phyloP scores from a whole-genome alignment of 2,113 vertebrate species.

The Tetrax tetrax region DNA sequence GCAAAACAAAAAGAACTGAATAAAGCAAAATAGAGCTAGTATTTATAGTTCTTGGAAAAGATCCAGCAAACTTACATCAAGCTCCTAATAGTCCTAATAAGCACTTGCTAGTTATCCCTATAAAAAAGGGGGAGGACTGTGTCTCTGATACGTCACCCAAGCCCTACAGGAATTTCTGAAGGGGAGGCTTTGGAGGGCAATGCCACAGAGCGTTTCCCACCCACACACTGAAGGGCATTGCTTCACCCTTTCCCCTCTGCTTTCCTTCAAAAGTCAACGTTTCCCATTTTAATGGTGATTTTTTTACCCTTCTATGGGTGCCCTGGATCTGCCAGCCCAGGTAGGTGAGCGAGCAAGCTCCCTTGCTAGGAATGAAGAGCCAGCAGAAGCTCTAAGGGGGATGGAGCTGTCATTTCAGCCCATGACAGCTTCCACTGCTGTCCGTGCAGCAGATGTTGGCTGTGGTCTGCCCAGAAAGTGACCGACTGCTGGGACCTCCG shows the following conservation, averaged over 20 bases:
- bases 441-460: not conserved
- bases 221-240: fast-evolving
- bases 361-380: not conserved
- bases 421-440: not conserved
- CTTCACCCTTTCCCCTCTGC: not conserved
- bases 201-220: not conserved
- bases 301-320: fast-evolving
- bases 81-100: slow-evolving; percentile 39
- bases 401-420: not conserved
- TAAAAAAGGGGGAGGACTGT: not conserved
- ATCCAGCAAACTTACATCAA: slow-evolving; percentile 44
- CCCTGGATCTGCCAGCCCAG: fast-evolving
- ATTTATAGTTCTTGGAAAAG: slow-evolving; percentile 55
- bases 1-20: slow-evolving; percentile 67
- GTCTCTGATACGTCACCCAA: not conserved
- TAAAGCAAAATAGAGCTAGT: slow-evolving; percentile 53
- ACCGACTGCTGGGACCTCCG: not conserved
- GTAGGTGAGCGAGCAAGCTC: fast-evolving
- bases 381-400: not conserved
- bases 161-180: not conserved
- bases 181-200: fast-evolving
- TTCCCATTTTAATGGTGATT: not conserved
- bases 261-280: not conserved
- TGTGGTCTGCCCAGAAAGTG: not conserved
- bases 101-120: not conserved